These are phyloP conservation scores for Styela clava DNA, from an alignment of 23 tunicate species.

Conservation along the genomic window DNA sequence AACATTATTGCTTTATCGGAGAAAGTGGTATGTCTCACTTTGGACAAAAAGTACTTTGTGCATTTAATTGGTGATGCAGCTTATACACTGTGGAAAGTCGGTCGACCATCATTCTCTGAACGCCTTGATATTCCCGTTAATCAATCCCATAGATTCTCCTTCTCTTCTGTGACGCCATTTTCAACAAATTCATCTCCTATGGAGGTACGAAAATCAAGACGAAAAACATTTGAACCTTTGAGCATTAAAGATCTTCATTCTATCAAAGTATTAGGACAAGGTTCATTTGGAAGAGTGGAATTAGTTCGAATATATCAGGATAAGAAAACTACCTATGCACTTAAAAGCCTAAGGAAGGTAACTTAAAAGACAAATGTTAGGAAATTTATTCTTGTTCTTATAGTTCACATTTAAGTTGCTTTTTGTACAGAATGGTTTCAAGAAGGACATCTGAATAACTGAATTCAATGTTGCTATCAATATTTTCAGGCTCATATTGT, in stretches of 20 bases:
- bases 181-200: not conserved
- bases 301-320: slow-evolving; percentile 30
- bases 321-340: slow-evolving; percentile 59
- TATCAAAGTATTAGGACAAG: slow-evolving; percentile 67
- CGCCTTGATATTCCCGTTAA: not conserved
- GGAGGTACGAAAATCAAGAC: slow-evolving; percentile 20
- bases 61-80: slow-evolving; percentile 79
- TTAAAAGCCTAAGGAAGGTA: slow-evolving; percentile 90
- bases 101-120: not conserved
- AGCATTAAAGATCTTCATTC: slow-evolving; percentile 48
- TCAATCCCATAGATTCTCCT: not conserved
- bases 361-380: no score
- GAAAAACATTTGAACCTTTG: slow-evolving; percentile 29
- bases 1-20: slow-evolving; percentile 56
- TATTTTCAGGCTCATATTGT: slow-evolving; percentile 65
- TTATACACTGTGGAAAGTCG: slow-evolving; percentile 31
- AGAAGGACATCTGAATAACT: no score
- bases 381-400: no score
- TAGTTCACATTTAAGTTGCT: no score
- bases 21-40: slow-evolving; percentile 64
- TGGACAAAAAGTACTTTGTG: slow-evolving; percentile 77
- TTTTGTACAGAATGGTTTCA: no score
- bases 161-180: not conserved
- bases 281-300: slow-evolving; percentile 91
- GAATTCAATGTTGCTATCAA: no score